These are phyloP conservation scores for Serranus cabrilla DNA, from an alignment of 2,797 vertebrate genomes.

Conservation along the genomic window DNA sequence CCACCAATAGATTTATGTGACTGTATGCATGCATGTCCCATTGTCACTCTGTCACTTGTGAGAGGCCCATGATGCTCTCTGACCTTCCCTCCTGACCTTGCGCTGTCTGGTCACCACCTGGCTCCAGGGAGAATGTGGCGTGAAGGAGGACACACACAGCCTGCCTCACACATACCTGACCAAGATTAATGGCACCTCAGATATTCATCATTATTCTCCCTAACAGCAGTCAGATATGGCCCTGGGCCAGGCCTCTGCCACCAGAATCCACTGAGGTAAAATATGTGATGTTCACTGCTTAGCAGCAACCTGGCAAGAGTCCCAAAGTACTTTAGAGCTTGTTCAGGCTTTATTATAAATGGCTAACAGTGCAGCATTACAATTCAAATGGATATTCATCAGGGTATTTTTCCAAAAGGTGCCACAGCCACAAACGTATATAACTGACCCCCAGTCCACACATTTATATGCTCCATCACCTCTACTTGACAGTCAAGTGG, in stretches of 20 bases:
- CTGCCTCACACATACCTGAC: slow-evolving; percentile 72
- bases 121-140: slow-evolving; percentile 60
- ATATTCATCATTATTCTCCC: slow-evolving; percentile 77
- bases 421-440: slow-evolving; percentile 19
- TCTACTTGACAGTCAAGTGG: slow-evolving; percentile 44
- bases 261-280: slow-evolving; percentile 55
- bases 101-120: slow-evolving; percentile 82
- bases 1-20: slow-evolving; percentile 44
- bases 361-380: slow-evolving; percentile 15
- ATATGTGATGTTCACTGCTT: slow-evolving; percentile 48
- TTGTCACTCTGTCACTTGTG: slow-evolving; percentile 51
- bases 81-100: slow-evolving; percentile 79
- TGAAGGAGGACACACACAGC: slow-evolving; percentile 57
- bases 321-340: slow-evolving; percentile 23
- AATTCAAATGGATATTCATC: slow-evolving; percentile 39
- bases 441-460: background rate
- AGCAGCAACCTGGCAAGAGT: slow-evolving; percentile 45
- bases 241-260: slow-evolving; percentile 59
- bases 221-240: slow-evolving; percentile 77
- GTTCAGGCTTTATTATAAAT: slow-evolving; percentile 47
- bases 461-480: slow-evolving; percentile 38
- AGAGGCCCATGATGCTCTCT: slow-evolving; percentile 51
- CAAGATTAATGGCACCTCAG: slow-evolving; percentile 75
- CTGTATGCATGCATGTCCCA: slow-evolving; percentile 41
- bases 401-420: slow-evolving; percentile 15